Evolutionary conservation across 2,888 invertebrate genomes (phyloP).

Genomic region (Apamea monoglypha): DNA sequence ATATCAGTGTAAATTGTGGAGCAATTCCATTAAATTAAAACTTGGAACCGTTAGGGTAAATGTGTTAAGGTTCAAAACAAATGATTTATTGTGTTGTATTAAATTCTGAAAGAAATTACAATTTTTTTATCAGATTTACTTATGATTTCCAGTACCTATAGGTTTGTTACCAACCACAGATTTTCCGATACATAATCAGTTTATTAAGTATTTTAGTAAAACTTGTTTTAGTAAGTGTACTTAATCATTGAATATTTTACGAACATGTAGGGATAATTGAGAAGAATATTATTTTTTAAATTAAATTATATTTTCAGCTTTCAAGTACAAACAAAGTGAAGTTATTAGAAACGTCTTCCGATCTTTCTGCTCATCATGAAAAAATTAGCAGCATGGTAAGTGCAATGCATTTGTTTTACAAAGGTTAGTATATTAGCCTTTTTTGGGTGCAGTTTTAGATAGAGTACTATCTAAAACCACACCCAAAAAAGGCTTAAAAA

Average conservation of each 20-base stretch:
- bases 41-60: slow-evolving; percentile 6
- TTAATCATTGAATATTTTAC: not conserved
- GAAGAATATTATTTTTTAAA: not conserved
- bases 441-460: too few relatives aligned
- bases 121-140: too few relatives aligned
- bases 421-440: not conserved
- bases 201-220: not conserved
- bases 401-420: slow-evolving; percentile 15
- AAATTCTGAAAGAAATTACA: not conserved
- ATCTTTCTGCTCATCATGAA: slow-evolving; percentile 75
- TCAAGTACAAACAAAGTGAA: slow-evolving; percentile 46
- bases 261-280: not conserved
- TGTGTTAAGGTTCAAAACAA: not conserved
- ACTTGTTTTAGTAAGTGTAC: not conserved
- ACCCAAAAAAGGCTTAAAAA: not conserved
- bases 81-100: not conserved
- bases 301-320: slow-evolving; percentile 46
- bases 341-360: slow-evolving; percentile 35
- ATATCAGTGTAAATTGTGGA: slow-evolving; percentile 6
- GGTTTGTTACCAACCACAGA: not conserved
- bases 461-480: not conserved
- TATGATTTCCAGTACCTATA: not conserved
- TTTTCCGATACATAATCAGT: not conserved
- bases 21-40: slow-evolving; percentile 17
- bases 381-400: slow-evolving; percentile 88